Evolutionary conservation across 2,113 vertebrate species (phyloP).

Genomic region (Toxostoma redivivum): DNA sequence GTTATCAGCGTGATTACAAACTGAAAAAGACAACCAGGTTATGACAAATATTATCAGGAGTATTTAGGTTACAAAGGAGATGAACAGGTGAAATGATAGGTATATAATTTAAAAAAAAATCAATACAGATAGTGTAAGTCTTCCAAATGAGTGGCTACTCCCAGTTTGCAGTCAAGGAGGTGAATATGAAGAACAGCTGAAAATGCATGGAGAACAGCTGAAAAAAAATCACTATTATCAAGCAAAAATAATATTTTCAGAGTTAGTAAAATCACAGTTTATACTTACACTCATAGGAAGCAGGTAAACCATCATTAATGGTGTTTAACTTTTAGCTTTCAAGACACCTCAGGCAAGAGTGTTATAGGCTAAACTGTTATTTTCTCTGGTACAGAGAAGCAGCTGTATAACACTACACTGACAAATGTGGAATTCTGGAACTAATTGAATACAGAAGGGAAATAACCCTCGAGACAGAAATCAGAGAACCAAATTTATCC

Average conservation of each 20-base stretch:
- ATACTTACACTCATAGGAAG: not conserved
- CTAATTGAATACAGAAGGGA: not conserved
- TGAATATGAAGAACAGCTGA: not conserved
- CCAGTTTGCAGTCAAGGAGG: not conserved
- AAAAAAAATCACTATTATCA: rapidly evolving
- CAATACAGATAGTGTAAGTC: not conserved
- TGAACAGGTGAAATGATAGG: not conserved
- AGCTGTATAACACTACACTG: not conserved
- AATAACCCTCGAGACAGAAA: not conserved
- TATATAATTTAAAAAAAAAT: not conserved
- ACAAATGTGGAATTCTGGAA: not conserved
- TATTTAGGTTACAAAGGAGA: not conserved
- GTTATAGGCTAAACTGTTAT: not conserved
- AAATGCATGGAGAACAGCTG: not conserved
- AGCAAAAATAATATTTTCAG: not conserved
- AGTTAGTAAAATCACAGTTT: not conserved
- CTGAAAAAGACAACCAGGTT: not conserved
- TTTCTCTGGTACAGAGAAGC: not conserved
- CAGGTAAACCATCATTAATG: not conserved
- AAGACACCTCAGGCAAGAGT: not conserved
- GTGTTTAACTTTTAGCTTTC: not conserved
- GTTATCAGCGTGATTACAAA: not conserved
- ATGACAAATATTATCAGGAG: not conserved
- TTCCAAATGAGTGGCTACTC: not conserved
- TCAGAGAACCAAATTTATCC: not conserved